Percentiles rank a stretch among this genome's conserved stretches.
Evolutionary conservation across 2,113 vertebrate genomes (phyloP).

Genomic region (Megalops atlanticus): DNA sequence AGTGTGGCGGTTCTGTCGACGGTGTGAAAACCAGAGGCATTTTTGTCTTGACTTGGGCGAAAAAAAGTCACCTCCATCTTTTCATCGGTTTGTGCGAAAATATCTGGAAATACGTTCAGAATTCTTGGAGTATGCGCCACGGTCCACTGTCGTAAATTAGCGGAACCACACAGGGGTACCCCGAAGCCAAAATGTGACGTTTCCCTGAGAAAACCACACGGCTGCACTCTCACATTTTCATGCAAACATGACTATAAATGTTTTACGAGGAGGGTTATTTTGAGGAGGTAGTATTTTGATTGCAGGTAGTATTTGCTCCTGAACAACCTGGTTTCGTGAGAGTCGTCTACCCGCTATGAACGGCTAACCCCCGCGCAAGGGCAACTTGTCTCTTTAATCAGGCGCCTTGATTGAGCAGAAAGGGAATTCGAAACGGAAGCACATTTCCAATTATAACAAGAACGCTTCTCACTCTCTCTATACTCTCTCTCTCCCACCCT

Average conservation of each 20-base stretch:
- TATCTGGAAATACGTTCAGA: not conserved
- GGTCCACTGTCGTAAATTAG: not conserved
- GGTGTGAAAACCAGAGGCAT: not conserved
- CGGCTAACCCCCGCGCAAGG: slow-evolving; percentile 4
- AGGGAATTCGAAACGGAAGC: slow-evolving; percentile 19
- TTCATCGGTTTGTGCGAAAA: not conserved
- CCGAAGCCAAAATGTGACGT: not conserved
- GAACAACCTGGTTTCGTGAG: not conserved
- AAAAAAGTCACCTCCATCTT: not conserved
- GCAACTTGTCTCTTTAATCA: slow-evolving; percentile 9
- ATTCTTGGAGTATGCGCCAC: not conserved
- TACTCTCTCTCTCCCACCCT: slow-evolving; percentile 9
- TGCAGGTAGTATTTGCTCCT: not conserved
- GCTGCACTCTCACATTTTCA: not conserved
- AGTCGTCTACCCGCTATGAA: not conserved
- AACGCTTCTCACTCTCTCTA: slow-evolving; percentile 13
- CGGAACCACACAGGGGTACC: not conserved
- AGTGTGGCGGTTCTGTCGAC: not conserved
- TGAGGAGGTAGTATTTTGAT: no score
- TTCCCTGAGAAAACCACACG: not conserved
- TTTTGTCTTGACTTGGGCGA: not conserved
- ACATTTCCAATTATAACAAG: slow-evolving; percentile 33
- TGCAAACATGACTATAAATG: not conserved
- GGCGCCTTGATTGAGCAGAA: slow-evolving; percentile 21
- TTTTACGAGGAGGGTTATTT: not conserved